Percentiles rank a stretch among this genome's conserved stretches.
phyloP scores from a whole-genome alignment of 2,113 vertebrate genomes.

The Sylvia atricapilla region DNA sequence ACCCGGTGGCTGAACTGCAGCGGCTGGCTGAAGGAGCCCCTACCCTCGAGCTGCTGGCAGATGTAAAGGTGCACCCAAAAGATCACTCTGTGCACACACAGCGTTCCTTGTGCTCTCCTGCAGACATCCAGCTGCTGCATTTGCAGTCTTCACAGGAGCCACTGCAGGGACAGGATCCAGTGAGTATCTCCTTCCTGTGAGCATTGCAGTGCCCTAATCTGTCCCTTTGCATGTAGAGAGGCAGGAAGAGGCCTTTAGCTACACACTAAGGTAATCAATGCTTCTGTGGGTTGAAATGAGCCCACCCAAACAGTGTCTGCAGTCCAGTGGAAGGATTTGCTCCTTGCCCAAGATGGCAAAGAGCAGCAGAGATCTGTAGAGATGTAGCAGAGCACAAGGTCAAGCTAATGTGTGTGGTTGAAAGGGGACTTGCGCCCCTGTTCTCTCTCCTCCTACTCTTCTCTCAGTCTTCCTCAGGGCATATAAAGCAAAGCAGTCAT shows the following conservation, averaged over 20 bases:
- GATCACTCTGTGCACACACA: accelerated
- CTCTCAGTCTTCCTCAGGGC: not conserved
- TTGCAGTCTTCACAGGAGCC: not conserved
- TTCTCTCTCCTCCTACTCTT: not conserved
- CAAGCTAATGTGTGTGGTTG: not conserved
- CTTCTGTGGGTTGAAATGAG: not conserved
- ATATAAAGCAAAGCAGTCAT: not conserved
- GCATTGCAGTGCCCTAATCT: not conserved
- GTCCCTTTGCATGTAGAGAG: not conserved
- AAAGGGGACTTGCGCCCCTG: not conserved
- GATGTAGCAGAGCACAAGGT: not conserved
- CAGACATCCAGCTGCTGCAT: not conserved
- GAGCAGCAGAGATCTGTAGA: not conserved
- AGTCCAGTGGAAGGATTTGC: not conserved
- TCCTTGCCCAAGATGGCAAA: not conserved
- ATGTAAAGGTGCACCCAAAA: not conserved
- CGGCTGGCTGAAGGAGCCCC: not conserved
- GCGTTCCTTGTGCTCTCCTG: not conserved
- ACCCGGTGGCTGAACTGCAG: not conserved
- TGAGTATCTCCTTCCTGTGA: not conserved
- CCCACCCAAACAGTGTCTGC: not conserved
- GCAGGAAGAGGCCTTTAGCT: not conserved
- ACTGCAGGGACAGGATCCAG: accelerated
- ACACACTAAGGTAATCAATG: not conserved
- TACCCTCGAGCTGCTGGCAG: not conserved